These are phyloP conservation scores for Aix galericulata DNA, from an alignment of 2,113 vertebrate species.

Conservation along the genomic window DNA sequence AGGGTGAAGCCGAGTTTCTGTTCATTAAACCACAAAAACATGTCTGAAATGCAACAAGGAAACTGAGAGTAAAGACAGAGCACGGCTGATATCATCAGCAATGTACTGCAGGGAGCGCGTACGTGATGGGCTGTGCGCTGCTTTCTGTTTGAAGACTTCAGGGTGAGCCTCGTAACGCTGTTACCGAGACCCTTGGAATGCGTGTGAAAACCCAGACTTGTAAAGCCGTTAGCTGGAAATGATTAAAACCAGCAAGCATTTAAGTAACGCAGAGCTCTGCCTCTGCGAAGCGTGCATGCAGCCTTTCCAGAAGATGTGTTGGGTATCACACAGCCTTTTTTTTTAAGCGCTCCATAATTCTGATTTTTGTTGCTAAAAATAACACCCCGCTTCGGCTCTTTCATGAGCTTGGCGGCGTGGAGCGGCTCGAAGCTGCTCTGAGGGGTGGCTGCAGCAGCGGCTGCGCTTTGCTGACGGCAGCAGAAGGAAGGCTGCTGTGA, in stretches of 20 bases:
- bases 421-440: background rate
- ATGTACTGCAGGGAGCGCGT: background rate
- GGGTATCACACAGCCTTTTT: background rate
- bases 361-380: constrained; percentile 7
- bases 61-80: background rate
- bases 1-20: background rate
- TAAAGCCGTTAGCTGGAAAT: accelerated
- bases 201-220: background rate
- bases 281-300: accelerated
- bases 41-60: constrained; percentile 22
- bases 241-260: background rate
- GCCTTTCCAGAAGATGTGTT: background rate
- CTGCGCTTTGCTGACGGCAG: background rate
- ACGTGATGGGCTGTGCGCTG: background rate
- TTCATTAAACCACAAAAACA: constrained; percentile 61
- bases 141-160: accelerated
- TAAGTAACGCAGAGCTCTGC: background rate
- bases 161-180: accelerated
- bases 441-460: background rate
- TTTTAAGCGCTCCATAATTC: background rate
- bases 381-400: background rate
- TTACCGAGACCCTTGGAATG: background rate
- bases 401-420: accelerated
- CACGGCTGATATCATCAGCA: background rate
- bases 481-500: background rate